Evolutionary conservation across 2,797 vertebrate species (phyloP).

Genomic region (Syngnathus rostellatus): DNA sequence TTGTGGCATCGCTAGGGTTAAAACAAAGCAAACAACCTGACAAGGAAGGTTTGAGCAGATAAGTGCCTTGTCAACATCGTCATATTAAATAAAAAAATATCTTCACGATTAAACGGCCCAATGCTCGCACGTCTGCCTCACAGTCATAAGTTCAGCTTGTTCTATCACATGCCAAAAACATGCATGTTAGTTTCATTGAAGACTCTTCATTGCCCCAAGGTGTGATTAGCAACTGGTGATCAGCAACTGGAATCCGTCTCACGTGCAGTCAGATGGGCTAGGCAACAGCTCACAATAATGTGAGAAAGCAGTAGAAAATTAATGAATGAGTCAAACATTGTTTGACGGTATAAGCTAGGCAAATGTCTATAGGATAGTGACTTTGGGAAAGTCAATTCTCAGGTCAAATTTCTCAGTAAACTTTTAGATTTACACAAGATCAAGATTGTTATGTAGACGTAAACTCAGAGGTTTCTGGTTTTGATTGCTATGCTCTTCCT

Average conservation of each 20-base stretch:
- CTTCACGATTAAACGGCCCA: not conserved
- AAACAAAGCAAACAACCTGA: constrained; percentile 57
- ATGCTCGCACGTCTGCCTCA: not conserved
- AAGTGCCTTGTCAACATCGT: constrained; percentile 23
- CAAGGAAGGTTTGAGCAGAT: constrained; percentile 39
- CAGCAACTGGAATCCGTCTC: not conserved
- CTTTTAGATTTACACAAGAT: not conserved
- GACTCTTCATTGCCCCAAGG: not conserved
- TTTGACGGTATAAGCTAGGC: not conserved
- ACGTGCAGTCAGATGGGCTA: too few species aligned
- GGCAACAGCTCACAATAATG: not conserved
- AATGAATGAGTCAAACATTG: not conserved
- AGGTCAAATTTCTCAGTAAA: not conserved
- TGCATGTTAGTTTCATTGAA: not conserved
- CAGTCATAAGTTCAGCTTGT: not conserved
- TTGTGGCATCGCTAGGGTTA: constrained; percentile 46
- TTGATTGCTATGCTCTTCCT: not conserved
- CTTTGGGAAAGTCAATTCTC: not conserved
- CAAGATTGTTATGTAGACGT: not conserved
- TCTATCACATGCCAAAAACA: not conserved
- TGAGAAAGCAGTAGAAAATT: not conserved
- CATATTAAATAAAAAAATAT: constrained; percentile 4
- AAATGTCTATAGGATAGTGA: not conserved
- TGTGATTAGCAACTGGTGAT: not conserved
- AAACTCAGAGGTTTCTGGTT: not conserved